These are phyloP conservation scores for Chlamydotis undulata DNA, from an alignment of 2,113 vertebrate species.

Conservation along the genomic window DNA sequence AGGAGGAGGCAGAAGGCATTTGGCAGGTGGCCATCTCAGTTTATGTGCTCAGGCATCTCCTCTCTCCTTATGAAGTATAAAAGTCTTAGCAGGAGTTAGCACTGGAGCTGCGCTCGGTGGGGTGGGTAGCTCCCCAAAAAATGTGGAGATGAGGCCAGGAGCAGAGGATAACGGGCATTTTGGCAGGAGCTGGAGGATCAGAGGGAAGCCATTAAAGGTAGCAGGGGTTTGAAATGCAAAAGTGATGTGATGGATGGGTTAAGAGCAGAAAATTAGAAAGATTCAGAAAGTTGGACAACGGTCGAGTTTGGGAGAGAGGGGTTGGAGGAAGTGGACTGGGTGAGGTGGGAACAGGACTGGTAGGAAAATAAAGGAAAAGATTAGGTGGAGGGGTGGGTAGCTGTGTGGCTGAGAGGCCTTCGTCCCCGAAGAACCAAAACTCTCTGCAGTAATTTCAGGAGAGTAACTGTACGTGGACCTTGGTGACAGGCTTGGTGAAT, in stretches of 20 bases:
- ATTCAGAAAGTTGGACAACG: neutral
- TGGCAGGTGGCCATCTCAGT: neutral
- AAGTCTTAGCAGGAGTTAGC: neutral
- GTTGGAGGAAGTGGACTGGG: neutral
- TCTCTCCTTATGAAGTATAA: neutral
- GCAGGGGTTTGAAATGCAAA: neutral
- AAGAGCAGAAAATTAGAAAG: neutral
- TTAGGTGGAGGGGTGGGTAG: neutral
- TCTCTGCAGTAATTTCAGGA: neutral
- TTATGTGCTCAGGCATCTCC: neutral
- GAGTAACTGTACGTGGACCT: neutral
- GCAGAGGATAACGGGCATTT: neutral
- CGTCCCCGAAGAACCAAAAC: neutral
- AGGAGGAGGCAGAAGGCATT: neutral
- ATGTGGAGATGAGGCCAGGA: neutral
- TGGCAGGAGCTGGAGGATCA: neutral
- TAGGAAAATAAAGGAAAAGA: neutral
- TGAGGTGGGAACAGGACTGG: neutral
- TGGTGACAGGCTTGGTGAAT: neutral
- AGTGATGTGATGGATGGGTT: neutral
- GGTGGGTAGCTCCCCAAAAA: neutral
- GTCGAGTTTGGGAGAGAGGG: neutral
- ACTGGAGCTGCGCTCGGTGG: neutral
- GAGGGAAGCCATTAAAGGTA: neutral
- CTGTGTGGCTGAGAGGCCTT: neutral